These are phyloP conservation scores for Cladorhizidae sp. DNA, from an alignment of 37 sponge, comb jelly and placozoan genomes.

Conservation along the genomic window DNA sequence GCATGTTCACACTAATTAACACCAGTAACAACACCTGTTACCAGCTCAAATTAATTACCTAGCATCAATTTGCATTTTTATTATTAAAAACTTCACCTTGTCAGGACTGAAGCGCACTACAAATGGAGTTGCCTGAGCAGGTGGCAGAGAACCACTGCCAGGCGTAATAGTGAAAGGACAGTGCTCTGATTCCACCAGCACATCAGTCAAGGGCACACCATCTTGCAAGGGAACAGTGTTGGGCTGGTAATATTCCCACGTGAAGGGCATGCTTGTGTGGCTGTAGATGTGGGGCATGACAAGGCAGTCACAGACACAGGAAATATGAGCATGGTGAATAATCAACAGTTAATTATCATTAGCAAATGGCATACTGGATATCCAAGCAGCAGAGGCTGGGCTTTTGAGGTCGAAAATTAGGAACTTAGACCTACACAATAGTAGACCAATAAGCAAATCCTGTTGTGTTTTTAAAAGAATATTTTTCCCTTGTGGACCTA, in stretches of 20 bases:
- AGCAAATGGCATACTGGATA: no score
- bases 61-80: no score
- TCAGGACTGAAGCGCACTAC: constrained; percentile 26
- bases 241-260: constrained; percentile 68
- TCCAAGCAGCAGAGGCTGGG: neutral
- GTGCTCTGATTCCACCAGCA: constrained; percentile 11
- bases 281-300: constrained; percentile 22
- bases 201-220: constrained; percentile 3
- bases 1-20: no score
- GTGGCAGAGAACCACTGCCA: constrained; percentile 17
- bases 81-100: no score
- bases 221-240: constrained; percentile 8
- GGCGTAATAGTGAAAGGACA: constrained; percentile 38
- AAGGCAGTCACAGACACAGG: neutral
- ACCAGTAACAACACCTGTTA: no score
- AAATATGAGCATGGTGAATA: neutral
- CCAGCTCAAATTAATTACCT: no score
- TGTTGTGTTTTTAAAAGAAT: neutral
- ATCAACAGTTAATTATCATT: neutral
- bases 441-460: neutral
- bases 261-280: constrained; percentile 33
- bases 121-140: constrained; percentile 25
- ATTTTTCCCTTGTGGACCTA: no score
- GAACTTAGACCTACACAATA: neutral
- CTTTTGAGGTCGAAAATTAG: no score